Evolutionary conservation across 2,888 invertebrate genomes (phyloP).

Genomic region (Drosophila koepferae): DNA sequence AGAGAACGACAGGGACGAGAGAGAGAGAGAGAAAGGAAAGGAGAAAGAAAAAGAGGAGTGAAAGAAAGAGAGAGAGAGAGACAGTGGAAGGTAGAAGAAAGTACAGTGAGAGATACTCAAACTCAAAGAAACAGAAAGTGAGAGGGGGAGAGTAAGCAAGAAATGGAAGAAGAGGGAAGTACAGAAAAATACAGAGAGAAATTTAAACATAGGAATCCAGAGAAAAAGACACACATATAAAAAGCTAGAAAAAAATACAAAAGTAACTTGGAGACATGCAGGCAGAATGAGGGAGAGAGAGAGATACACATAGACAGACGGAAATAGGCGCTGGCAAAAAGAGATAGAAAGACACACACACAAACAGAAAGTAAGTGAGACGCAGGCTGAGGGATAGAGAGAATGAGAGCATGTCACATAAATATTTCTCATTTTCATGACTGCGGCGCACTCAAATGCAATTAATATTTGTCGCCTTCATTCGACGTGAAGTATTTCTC

Average conservation of each 20-base stretch:
- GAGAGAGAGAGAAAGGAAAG: background rate
- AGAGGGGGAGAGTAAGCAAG: background rate
- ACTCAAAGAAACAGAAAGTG: background rate
- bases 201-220: background rate
- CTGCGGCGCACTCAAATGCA: conserved; percentile 65
- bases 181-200: background rate
- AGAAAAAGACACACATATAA: background rate
- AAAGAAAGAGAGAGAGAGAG: background rate
- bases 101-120: background rate
- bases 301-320: background rate
- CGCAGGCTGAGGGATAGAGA: background rate
- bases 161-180: background rate
- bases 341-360: too few species aligned
- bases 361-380: too few species aligned
- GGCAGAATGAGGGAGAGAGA: background rate
- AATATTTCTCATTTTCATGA: conserved; percentile 73
- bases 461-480: conserved; percentile 73
- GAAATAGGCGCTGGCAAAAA: too few species aligned
- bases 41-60: too few species aligned
- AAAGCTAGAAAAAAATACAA: background rate
- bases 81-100: too few species aligned
- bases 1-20: background rate
- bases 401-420: conserved; percentile 35
- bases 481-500: conserved; percentile 34
- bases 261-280: background rate